A percentile compares a stretch with the other conserved stretches of the same genome.
phyloP scores from a whole-genome alignment of 1,140 invertebrate species.

The Plectrocnemia conspersa region DNA sequence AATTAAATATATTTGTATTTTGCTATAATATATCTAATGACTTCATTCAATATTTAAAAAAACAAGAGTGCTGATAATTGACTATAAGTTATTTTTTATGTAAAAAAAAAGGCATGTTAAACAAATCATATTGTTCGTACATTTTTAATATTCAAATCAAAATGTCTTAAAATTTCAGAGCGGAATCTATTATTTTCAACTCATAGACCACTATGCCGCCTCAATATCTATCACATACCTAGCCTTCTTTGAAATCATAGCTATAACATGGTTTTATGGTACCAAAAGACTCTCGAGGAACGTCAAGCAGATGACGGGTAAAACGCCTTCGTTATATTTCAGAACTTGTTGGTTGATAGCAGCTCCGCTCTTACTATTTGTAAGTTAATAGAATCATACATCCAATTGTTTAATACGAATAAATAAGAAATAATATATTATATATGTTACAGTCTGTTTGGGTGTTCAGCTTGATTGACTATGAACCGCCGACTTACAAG shows the following conservation, averaged over 20 bases:
- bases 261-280: conserved; percentile 90
- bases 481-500: conserved; percentile 74
- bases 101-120: no score
- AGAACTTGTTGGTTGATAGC: conserved; percentile 79
- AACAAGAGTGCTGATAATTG: no score
- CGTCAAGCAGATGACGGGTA: conserved; percentile 83
- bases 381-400: conserved; percentile 47
- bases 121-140: no score
- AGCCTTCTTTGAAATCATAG: conserved; percentile 88
- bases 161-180: conserved; percentile 54
- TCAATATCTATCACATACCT: conserved; percentile 87
- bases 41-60: no score
- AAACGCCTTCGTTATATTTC: conserved; percentile 72
- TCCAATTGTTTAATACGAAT: not conserved
- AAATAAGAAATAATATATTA: conserved; percentile 8
- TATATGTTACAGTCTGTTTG: conserved; percentile 64
- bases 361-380: conserved; percentile 75
- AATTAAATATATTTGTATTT: no score
- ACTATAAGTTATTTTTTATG: no score
- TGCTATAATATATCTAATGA: no score
- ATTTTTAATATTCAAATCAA: no score
- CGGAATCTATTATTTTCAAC: conserved; percentile 88
- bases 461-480: conserved; percentile 83
- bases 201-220: conserved; percentile 89
- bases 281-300: conserved; percentile 72